phyloP scores from a whole-genome alignment of 2,797 vertebrate species.

The Spea hammondii region DNA sequence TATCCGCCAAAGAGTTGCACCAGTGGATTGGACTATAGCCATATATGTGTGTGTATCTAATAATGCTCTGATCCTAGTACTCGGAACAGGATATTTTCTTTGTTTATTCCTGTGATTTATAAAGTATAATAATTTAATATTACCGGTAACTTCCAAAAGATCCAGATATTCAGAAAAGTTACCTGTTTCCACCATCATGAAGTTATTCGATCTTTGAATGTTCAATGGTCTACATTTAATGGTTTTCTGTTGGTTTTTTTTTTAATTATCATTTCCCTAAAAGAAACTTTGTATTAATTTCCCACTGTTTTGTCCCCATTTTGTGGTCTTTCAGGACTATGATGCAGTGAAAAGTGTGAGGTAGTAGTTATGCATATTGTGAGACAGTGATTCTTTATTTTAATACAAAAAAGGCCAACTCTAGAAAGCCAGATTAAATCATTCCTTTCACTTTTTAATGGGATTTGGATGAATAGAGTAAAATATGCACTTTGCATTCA shows the following conservation, averaged over 20 bases:
- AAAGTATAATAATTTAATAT: too few relatives aligned
- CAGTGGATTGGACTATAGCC: too few relatives aligned
- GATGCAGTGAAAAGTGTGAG: conserved; percentile 67
- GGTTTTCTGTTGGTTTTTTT: conserved; percentile 58
- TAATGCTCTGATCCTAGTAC: too few relatives aligned
- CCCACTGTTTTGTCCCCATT: conserved; percentile 71
- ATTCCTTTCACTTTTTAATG: conserved; percentile 87
- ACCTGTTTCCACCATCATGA: conserved; percentile 58
- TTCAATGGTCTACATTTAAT: conserved; percentile 55
- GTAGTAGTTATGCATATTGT: conserved; percentile 79
- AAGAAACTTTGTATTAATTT: conserved; percentile 72
- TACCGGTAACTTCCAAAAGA: neutral
- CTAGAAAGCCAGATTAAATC: conserved; percentile 84
- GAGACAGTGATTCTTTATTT: conserved; percentile 82
- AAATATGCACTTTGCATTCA: conserved; percentile 87
- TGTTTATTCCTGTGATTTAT: too few relatives aligned
- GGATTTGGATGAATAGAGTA: conserved; percentile 88
- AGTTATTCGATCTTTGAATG: conserved; percentile 56
- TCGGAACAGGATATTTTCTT: too few relatives aligned
- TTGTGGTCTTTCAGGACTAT: conserved; percentile 68
- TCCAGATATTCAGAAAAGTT: neutral
- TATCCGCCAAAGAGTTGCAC: too few relatives aligned
- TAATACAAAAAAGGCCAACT: conserved; percentile 85
- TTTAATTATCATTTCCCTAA: conserved; percentile 42
- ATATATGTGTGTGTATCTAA: too few relatives aligned